These are phyloP conservation scores for Apis cerana DNA, from an alignment of 1,140 invertebrate species.

Conservation along the genomic window DNA sequence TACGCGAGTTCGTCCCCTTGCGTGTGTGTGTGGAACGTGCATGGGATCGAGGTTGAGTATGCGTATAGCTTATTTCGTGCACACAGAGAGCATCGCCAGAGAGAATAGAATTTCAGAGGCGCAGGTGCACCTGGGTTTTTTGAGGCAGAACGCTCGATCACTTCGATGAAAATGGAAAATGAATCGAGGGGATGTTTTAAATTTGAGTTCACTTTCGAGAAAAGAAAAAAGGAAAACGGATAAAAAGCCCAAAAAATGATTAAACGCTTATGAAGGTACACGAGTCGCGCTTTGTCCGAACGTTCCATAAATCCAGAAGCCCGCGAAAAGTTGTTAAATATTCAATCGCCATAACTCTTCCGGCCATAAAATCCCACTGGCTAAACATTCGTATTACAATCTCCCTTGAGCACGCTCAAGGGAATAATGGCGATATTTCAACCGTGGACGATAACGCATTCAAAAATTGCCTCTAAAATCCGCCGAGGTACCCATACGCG, in stretches of 20 bases:
- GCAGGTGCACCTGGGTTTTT: background rate
- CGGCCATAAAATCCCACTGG: background rate
- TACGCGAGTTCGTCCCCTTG: background rate
- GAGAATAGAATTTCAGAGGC: background rate
- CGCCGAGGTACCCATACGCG: constrained; percentile 8
- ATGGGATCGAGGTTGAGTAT: background rate
- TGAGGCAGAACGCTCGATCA: too few relatives aligned
- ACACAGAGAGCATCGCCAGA: background rate
- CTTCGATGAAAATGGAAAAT: background rate
- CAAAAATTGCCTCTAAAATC: constrained; percentile 35
- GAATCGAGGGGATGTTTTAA: too few relatives aligned
- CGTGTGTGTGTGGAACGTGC: background rate
- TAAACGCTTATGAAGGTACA: too few relatives aligned
- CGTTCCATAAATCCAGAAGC: background rate
- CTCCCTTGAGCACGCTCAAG: background rate
- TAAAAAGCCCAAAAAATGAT: too few relatives aligned
- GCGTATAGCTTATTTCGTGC: too few relatives aligned
- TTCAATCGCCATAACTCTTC: background rate
- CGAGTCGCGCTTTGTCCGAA: too few relatives aligned
- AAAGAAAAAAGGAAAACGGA: too few relatives aligned
- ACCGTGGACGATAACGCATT: background rate
- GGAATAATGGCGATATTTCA: constrained; percentile 21
- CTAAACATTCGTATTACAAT: constrained; percentile 30
- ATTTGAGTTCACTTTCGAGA: too few relatives aligned
- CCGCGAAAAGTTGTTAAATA: background rate